Conservation (phyloP, 2,888 invertebrate genomes). For the Congeria kusceri region DNA sequence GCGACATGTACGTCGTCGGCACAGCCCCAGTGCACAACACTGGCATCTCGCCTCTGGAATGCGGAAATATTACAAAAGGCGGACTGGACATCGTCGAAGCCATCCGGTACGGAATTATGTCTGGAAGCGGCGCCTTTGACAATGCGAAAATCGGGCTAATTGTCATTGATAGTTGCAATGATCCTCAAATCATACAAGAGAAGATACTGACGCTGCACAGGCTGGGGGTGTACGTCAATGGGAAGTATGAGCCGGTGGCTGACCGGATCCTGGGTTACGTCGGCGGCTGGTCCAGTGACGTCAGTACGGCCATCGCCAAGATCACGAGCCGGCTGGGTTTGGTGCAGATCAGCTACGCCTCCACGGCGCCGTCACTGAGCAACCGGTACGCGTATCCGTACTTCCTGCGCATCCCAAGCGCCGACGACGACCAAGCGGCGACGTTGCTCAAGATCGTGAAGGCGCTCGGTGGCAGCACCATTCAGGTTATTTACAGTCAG, state of each 20-base stretch:
- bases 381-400: conserved; percentile 26
- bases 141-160: conserved; percentile 22
- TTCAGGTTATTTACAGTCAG: conserved; percentile 39
- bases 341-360: conserved; percentile 31
- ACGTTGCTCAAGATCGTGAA: conserved; percentile 33
- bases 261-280: conserved; percentile 23
- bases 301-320: conserved; percentile 18
- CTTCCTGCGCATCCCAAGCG: conserved; percentile 36
- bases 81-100: conserved; percentile 22
- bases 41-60: conserved; percentile 14
- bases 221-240: conserved; percentile 15
- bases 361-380: conserved; percentile 28
- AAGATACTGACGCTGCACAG: conserved; percentile 14
- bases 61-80: conserved; percentile 13
- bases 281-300: conserved; percentile 20
- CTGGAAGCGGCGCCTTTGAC: neutral
- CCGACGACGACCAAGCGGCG: conserved; percentile 36
- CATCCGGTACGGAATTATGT: conserved; percentile 8
- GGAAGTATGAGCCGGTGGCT: conserved; percentile 3
- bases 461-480: conserved; percentile 18
- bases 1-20: conserved; percentile 25
- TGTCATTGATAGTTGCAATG: conserved; percentile 24
- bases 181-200: conserved; percentile 25
- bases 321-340: conserved; percentile 10
- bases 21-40: conserved; percentile 14